phyloP scores from a whole-genome alignment of 2,888 invertebrate species.

The Drosophila atripex region DNA sequence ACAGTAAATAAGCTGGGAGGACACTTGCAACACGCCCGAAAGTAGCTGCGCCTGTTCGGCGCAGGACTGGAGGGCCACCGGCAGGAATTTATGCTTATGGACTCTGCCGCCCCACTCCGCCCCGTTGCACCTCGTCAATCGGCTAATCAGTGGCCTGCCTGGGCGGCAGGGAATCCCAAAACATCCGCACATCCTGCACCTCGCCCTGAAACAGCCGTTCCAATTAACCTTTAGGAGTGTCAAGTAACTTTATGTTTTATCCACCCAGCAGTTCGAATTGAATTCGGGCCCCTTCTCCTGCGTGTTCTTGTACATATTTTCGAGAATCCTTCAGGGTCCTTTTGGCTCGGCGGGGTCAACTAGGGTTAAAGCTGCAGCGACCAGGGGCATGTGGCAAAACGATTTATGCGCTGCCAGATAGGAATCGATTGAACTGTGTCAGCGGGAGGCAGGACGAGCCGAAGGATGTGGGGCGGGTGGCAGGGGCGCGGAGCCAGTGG shows the following conservation, averaged over 20 bases:
- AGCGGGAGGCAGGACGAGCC: constrained; percentile 5
- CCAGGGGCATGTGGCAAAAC: constrained; percentile 78
- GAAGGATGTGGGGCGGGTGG: background rate
- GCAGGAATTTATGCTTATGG: constrained; percentile 65
- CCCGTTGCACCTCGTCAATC: constrained; percentile 28
- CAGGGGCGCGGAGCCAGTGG: background rate
- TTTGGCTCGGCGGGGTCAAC: constrained; percentile 13
- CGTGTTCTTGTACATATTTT: no score
- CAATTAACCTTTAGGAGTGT: background rate
- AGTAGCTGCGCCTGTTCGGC: constrained; percentile 61
- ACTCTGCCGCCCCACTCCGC: background rate
- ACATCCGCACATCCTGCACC: constrained; percentile 1
- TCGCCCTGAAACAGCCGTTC: background rate
- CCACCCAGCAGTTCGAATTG: background rate
- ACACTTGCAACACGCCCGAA: constrained; percentile 30
- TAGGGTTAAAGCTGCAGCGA: constrained; percentile 38
- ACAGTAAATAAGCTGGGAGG: constrained; percentile 61
- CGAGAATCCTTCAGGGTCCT: constrained; percentile 2
- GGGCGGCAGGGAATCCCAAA: background rate
- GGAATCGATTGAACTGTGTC: constrained; percentile 79
- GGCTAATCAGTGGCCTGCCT: constrained; percentile 32
- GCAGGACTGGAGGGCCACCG: background rate
- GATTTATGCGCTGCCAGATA: constrained; percentile 81
- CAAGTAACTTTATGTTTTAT: background rate
- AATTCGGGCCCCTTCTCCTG: background rate